Conservation (phyloP, 2,888 invertebrate species). For the Pyrrhia umbra region DNA sequence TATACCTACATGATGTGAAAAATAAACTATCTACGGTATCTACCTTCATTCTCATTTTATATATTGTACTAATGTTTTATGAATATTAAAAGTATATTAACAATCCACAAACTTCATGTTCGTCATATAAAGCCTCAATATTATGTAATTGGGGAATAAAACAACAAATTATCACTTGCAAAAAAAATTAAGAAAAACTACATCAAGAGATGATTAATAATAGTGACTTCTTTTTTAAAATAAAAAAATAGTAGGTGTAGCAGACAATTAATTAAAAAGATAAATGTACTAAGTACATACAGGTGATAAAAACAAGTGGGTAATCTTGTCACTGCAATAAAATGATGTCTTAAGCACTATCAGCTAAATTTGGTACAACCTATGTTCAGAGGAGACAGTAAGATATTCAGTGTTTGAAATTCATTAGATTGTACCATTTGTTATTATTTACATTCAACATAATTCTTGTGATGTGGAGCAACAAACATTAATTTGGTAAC, state of each 20-base stretch:
- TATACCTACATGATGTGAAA: too few species aligned
- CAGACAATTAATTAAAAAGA: neutral
- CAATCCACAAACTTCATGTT: too few species aligned
- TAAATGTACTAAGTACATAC: conserved; percentile 10
- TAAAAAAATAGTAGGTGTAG: too few species aligned
- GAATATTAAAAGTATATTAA: too few species aligned
- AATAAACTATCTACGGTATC: too few species aligned
- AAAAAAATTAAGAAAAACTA: too few species aligned
- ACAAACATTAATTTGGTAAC: conserved; percentile 5
- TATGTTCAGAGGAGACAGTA: neutral
- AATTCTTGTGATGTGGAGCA: conserved; percentile 26
- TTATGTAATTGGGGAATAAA: too few species aligned
- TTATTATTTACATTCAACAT: conserved; percentile 59
- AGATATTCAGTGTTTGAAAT: conserved; percentile 28
- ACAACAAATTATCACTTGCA: too few species aligned
- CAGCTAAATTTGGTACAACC: conserved; percentile 16
- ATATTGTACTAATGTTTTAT: too few species aligned
- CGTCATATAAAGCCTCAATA: too few species aligned
- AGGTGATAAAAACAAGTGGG: conserved; percentile 42
- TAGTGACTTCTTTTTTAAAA: neutral
- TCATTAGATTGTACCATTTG: conserved; percentile 38
- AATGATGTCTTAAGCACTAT: conserved; percentile 13
- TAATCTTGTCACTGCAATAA: conserved; percentile 33
- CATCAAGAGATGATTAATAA: too few species aligned
- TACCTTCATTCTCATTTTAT: too few species aligned